Evolutionary conservation across 2,113 vertebrate genomes (phyloP), one percentile per base, ranked within the genome.

Genomic region (Cephalopterus ornatus): DNA sequence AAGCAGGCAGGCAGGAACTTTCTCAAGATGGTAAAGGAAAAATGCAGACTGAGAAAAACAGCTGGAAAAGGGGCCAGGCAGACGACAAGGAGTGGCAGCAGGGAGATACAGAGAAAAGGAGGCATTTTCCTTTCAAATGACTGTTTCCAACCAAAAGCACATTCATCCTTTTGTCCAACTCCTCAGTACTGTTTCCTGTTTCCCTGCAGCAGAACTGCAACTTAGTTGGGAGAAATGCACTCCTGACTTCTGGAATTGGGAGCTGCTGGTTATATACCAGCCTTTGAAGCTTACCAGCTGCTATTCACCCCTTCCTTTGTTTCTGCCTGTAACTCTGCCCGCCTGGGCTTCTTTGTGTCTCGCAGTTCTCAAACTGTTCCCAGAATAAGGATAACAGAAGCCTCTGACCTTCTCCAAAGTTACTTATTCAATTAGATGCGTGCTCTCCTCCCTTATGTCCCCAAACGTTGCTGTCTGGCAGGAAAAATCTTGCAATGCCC

Each of bases 301-400:
- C 92, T 67, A 44, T 68, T 91, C 70, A 82, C 62, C 68, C 70
- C 26, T 44, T 49, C 84, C 73, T 94, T 96, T 95, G 94, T 95
- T 85, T 95, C 92, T 78, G 52, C 20, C 17, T n/a, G 50, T 71
- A 75, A 70, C 74, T 73, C 71, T 94, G 93, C 81, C 88, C 1
- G 66, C 76, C 78, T 28, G 42, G 66, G 83, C 55, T 86, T 59
- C 91, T 95, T 94, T 88, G 75, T 95, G 84, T 70, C 46, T 32
- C 62, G 52, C 66, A 4, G 68, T 50, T 63, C 68, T 74, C 90
- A 75, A 62, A 91, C 70, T 58, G 80, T 70, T 73, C 76, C 73
- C 70, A 52, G 79, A 85, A 59, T 42, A 83, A 70, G 78, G 81
- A 37, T 2, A 71, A 63, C 72, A 71, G 61, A 35, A 93, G 39